Percentiles rank a stretch among this genome's conserved stretches.
phyloP scores from a whole-genome alignment of 2,797 vertebrate genomes.

The Trichosurus vulpecula region DNA sequence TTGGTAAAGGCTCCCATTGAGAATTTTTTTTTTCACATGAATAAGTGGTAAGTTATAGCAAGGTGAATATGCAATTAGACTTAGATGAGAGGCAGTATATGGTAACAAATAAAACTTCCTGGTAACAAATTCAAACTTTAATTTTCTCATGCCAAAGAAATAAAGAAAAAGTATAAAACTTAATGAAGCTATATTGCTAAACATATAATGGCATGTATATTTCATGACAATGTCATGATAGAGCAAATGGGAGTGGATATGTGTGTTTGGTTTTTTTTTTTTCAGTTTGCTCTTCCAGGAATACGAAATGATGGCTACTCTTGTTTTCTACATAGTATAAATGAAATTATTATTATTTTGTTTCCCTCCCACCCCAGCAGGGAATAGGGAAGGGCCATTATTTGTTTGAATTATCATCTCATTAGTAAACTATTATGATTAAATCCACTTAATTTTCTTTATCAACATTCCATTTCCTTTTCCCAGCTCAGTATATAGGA shows the following conservation, averaged over 20 bases:
- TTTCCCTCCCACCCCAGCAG: neutral
- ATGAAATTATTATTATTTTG: neutral
- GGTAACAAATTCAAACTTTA: neutral
- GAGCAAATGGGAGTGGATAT: neutral
- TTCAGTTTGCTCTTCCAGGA: neutral
- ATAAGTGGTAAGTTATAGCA: conserved; percentile 32
- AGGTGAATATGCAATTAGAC: conserved; percentile 58
- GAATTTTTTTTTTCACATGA: conserved; percentile 53
- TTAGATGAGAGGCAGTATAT: conserved; percentile 52
- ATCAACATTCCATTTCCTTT: neutral
- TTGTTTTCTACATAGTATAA: neutral
- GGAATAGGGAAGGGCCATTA: neutral
- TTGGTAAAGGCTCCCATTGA: conserved; percentile 69
- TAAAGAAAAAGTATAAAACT: neutral
- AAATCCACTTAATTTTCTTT: neutral
- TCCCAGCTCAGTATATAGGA: neutral
- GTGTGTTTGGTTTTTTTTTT: too few relatives aligned
- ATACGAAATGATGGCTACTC: neutral
- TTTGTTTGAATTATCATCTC: neutral
- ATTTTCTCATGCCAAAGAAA: conserved; percentile 4
- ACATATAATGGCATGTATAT: neutral
- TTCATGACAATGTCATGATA: neutral
- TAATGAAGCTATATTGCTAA: neutral
- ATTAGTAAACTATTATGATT: neutral
- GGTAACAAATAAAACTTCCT: neutral